A percentile compares a stretch with the other conserved stretches of the same genome.
Conservation (phyloP, 2,888 invertebrate genomes). For the Cephus spinipes region DNA sequence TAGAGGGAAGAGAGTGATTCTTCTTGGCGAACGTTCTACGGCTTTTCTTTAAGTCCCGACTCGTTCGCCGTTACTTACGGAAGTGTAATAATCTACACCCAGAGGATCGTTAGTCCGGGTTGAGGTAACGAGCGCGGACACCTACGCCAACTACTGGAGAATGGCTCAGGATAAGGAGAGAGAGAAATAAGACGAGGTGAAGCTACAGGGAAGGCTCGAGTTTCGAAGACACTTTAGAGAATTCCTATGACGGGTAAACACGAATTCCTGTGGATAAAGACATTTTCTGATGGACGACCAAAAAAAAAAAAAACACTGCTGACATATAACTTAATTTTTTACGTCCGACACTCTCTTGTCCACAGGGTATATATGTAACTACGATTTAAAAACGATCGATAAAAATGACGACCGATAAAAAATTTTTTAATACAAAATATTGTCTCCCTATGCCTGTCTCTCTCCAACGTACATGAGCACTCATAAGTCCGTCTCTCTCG, state of each 20-base stretch:
- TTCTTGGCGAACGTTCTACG: neutral
- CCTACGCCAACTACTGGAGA: slow-evolving; percentile 7
- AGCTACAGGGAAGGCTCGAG: slow-evolving; percentile 8
- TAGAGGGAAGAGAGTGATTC: neutral
- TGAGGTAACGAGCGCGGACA: neutral
- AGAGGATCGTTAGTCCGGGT: neutral
- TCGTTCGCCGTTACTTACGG: slow-evolving; percentile 21
- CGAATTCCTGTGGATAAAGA: neutral
- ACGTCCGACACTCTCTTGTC: neutral
- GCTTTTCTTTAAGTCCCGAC: neutral
- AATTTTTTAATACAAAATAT: neutral
- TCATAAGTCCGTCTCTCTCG: neutral
- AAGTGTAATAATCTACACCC: slow-evolving; percentile 21
- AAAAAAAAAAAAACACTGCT: neutral
- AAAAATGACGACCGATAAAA: neutral
- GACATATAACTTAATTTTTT: neutral
- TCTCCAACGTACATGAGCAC: neutral
- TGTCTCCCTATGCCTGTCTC: neutral
- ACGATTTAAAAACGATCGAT: neutral
- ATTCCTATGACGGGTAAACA: neutral
- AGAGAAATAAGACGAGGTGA: slow-evolving; percentile 24
- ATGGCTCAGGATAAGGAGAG: slow-evolving; percentile 12
- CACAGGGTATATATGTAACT: neutral
- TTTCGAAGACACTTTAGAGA: neutral
- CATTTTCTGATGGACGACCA: neutral